A percentile compares a stretch with the other conserved stretches of the same genome.
Evolutionary conservation across 2,888 invertebrate genomes (phyloP).

Genomic region (Meteorus cinctellus): DNA sequence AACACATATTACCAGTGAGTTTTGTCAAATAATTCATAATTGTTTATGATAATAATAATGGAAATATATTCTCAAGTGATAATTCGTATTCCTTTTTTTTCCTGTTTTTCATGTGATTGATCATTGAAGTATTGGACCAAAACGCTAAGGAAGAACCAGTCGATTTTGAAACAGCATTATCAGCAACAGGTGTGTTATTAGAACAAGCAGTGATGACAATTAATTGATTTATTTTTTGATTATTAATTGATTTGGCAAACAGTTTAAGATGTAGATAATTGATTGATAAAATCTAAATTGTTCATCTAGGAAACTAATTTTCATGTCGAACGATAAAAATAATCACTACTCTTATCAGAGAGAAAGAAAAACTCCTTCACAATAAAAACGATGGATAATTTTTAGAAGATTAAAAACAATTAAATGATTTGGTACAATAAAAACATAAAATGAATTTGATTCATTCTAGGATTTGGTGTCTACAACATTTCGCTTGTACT

Average conservation of each 20-base stretch:
- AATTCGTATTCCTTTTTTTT: conserved; percentile 1
- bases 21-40: neutral
- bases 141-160: conserved; percentile 65
- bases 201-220: neutral
- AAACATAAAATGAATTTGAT: no score
- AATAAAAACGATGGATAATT: neutral
- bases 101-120: conserved; percentile 27
- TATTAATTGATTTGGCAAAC: no score
- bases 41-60: neutral
- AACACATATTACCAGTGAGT: conserved; percentile 22
- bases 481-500: conserved; percentile 80
- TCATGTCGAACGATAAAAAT: no score
- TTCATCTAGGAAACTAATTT: no score
- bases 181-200: conserved; percentile 75
- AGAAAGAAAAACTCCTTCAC: no score
- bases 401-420: no score
- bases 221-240: no score
- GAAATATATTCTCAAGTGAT: neutral
- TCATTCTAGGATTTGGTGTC: conserved; percentile 76
- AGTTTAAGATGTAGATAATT: no score
- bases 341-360: no score
- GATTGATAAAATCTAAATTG: no score
- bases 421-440: no score
- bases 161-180: conserved; percentile 83
- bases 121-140: conserved; percentile 36